Base-by-base conservation (phyloP, 1,140 invertebrate species). In the Drosophila truncata region DNA sequence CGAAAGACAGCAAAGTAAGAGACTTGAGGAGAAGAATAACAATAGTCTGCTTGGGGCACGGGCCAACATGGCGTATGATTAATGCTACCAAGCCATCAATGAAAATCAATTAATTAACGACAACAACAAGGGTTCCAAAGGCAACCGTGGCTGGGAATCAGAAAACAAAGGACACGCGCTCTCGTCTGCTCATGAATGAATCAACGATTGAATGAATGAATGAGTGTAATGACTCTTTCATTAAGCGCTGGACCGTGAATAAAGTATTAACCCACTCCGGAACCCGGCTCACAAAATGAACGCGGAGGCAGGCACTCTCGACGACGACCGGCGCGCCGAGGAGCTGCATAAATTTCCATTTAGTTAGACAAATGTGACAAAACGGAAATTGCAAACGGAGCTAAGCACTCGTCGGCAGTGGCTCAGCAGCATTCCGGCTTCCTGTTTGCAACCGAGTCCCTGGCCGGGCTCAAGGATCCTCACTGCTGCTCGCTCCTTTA, bases 341-440 rank as follows among this genome's bases (percentile, higher is more conserved):
- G 29, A 67, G 41, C 69, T 88, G 85, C 84, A 90, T 88, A 88
- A 88, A 88, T 88, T 88, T 88, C 78, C 84, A 90, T 90, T 88
- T 84, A 90, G 85, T 84, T 88, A 81, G 84, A 84, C 81, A 88
- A 88, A 84, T 90, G 84, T 90, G 85, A 84, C 84, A 88, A 88
- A 73, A 80, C 85, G 84, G 84, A 88, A 88, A 90, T 90, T 88
- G 85, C 84, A 84, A 90, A 80, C 84, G 84, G 66, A 76, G 69
- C 73, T 66, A 47, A 70, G 59, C 73, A 72, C 73, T 75, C 59
- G 59, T 63, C 39, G 46, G 37, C 55, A 57, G 50, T 54, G 67
- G 72, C 71, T 80, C 77, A 70, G 55, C 80, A 84, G 81, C 60
- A 74, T 81, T 90, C 61, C 64, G 66, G 66, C 63, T 63, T 88